phyloP scores from a whole-genome alignment of 2,888 invertebrate genomes.

The Morinoia aosen region DNA sequence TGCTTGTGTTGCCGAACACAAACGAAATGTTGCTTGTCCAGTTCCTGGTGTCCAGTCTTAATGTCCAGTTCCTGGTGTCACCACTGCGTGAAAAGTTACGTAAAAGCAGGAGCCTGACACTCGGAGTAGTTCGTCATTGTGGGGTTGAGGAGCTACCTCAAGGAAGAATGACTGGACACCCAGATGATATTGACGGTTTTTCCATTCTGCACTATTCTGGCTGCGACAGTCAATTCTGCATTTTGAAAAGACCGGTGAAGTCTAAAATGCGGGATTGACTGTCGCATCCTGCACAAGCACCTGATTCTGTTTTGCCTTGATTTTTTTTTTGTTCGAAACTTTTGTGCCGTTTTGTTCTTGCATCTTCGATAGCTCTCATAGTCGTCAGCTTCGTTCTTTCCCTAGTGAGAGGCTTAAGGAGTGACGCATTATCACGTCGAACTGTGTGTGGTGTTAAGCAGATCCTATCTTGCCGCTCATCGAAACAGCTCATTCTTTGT shows the following conservation, averaged over 20 bases:
- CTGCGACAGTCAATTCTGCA: no score
- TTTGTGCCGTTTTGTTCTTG: background rate
- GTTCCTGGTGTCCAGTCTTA: background rate
- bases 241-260: no score
- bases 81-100: background rate
- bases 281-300: background rate
- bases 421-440: background rate
- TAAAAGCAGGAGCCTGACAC: background rate
- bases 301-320: background rate
- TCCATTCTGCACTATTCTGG: background rate
- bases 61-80: background rate
- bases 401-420: background rate
- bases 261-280: no score
- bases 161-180: background rate
- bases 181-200: background rate
- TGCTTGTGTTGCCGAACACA: no score
- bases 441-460: background rate
- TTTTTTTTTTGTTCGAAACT: background rate
- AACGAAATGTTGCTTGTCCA: background rate
- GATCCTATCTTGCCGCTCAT: background rate
- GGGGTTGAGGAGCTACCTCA: background rate
- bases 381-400: background rate
- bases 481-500: background rate
- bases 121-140: background rate
- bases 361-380: background rate